A percentile compares a stretch with the other conserved stretches of the same genome.
Evolutionary conservation across 1,140 invertebrate genomes (phyloP).

Genomic region (Camponotus pennsylvanicus): DNA sequence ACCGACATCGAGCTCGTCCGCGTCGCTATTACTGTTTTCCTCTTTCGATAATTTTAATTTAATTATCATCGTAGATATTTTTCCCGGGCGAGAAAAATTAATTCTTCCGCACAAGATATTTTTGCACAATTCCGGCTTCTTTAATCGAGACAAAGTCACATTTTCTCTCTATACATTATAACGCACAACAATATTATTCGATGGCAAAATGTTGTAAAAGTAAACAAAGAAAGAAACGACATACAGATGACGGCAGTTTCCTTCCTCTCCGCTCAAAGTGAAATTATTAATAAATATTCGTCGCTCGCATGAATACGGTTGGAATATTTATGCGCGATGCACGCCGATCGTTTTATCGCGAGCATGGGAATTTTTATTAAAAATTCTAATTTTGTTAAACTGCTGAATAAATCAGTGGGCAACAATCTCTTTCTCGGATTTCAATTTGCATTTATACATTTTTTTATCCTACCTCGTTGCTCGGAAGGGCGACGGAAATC

Average conservation of each 20-base stretch:
- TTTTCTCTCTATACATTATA: neutral
- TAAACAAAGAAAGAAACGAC: neutral
- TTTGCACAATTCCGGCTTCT: too few species aligned
- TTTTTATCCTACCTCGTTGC: neutral
- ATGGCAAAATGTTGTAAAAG: slow-evolving; percentile 4
- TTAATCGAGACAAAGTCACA: neutral
- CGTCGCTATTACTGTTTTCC: neutral
- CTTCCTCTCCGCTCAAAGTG: neutral
- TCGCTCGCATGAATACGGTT: neutral
- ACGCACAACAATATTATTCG: slow-evolving; percentile 16
- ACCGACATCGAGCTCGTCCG: slow-evolving; percentile 16
- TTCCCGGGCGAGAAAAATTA: neutral
- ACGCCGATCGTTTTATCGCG: neutral
- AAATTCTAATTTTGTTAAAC: neutral
- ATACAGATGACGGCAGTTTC: neutral
- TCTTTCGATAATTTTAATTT: too few species aligned
- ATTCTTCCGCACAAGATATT: slow-evolving; percentile 2
- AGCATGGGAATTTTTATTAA: neutral
- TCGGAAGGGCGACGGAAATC: neutral
- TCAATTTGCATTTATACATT: too few species aligned
- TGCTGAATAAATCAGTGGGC: neutral
- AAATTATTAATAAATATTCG: slow-evolving; percentile 2
- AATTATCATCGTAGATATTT: too few species aligned
- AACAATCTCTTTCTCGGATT: neutral
- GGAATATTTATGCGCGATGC: neutral